Evolutionary conservation across 2,888 invertebrate species (phyloP), one percentile per base, ranked within the genome.

Genomic region (Rhaphigaster nebulosa): DNA sequence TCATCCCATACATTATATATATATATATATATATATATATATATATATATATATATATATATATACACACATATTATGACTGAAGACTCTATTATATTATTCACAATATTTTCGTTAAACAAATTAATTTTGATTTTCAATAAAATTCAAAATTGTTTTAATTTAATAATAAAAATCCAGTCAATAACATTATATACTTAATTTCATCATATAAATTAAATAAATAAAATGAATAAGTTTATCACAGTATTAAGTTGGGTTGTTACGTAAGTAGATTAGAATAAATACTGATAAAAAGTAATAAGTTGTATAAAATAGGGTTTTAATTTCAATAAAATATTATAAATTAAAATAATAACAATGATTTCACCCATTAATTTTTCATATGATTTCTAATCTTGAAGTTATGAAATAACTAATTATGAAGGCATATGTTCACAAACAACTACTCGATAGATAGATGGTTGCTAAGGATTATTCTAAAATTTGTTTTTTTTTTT

Each of bases 401-500:
- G n/a, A 84, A 45, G 45, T 84, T 84, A 84, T 84, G 84, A 84
- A 84, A 84, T 84, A 45, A 45, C 84, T n/a, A 26, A 84, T 84
- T 84, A 84, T 84, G 10, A 84, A 45, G 84, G 84, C 84, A 84
- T 50, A 84, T 45, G 84, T 45, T 84, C 84, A 84, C 84, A 84
- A 84, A 84, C 45, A 84, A 84, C 84, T 41, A 45, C 4, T 84
- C 15, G 84, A 84, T 84, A 84, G 15, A n/a, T n/a, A 84, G 84
- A 45, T n/a, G 50, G n/a, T 45, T 84, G n/a, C 45, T 12, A 50
- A 84, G 41, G 84, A 84, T 84, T 84, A 84, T 50, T 84, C 38
- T 84, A 45, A 26, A 84, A 3, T 45, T 50, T 26, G n/a, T 1
- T 45, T 84, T 45, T 41, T 84, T 5, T 84, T n/a, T n/a, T n/a